These are phyloP conservation scores for Platycheirus albimanus DNA, from an alignment of 2,888 invertebrate species.

Conservation along the genomic window DNA sequence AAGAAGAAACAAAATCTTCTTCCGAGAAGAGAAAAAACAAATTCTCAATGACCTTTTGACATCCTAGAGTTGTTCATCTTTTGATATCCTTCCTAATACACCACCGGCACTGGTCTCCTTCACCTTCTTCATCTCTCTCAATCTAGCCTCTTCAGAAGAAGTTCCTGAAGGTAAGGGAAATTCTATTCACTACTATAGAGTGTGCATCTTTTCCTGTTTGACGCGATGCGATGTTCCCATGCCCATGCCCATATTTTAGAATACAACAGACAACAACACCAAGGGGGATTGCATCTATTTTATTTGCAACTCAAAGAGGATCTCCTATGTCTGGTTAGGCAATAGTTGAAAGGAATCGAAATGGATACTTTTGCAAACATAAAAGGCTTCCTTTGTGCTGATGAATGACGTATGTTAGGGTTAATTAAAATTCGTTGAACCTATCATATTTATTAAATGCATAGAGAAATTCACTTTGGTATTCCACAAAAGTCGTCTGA, in stretches of 20 bases:
- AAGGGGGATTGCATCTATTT: background rate
- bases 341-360: constrained; percentile 17
- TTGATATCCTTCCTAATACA: constrained; percentile 18
- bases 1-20: no score
- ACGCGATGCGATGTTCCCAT: constrained; percentile 24
- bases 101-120: no score
- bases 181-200: constrained; percentile 16
- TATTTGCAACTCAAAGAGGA: background rate
- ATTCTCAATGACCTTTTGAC: constrained; percentile 63
- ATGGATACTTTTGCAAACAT: background rate
- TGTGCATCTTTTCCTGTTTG: constrained; percentile 45
- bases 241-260: constrained; percentile 19
- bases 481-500: constrained; percentile 34
- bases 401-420: constrained; percentile 53
- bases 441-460: constrained; percentile 47
- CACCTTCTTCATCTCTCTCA: no score
- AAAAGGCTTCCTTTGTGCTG: constrained; percentile 20
- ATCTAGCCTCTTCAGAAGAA: background rate
- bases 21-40: background rate
- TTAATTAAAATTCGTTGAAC: constrained; percentile 70
- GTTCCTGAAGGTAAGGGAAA: constrained; percentile 15
- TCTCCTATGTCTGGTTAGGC: background rate
- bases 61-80: constrained; percentile 54
- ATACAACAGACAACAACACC: background rate
- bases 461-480: constrained; percentile 18